These are phyloP conservation scores for Grallaria varia DNA, from an alignment of 2,113 vertebrate species.

Conservation along the genomic window DNA sequence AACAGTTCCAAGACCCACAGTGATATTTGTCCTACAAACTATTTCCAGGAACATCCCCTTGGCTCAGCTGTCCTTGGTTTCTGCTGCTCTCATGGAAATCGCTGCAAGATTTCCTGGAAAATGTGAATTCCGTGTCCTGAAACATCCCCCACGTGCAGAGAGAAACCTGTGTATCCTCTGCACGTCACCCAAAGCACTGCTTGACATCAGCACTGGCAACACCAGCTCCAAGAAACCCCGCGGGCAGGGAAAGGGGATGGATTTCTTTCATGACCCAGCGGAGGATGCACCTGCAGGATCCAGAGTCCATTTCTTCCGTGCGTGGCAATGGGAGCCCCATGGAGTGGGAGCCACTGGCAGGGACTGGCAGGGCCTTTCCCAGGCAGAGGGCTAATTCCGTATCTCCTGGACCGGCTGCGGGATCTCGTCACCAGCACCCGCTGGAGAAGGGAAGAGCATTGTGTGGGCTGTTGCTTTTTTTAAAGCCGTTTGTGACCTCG, in stretches of 20 bases:
- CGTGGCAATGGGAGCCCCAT: rapidly evolving
- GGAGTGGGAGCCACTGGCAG: not conserved
- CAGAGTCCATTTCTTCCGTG: rapidly evolving
- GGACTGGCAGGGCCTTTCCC: slow-evolving; percentile 2
- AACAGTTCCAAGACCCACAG: rapidly evolving
- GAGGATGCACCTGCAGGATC: not conserved
- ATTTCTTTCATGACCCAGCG: rapidly evolving
- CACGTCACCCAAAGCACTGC: not conserved
- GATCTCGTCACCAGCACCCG: not conserved
- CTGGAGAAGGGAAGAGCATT: slow-evolving; percentile 9
- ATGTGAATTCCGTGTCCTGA: not conserved
- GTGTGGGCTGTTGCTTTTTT: slow-evolving; percentile 39
- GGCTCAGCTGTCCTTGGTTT: not conserved
- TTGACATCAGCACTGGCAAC: not conserved
- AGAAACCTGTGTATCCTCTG: rapidly evolving
- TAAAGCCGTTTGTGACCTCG: not conserved
- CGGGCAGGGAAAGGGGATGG: rapidly evolving
- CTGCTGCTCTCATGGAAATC: not conserved
- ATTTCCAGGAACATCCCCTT: not conserved
- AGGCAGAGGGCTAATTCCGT: not conserved
- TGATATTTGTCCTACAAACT: rapidly evolving
- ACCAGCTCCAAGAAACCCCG: rapidly evolving
- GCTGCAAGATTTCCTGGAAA: not conserved
- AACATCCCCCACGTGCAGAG: not conserved
- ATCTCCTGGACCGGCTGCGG: not conserved